These are phyloP conservation scores for Amphilophus citrinellus DNA, from an alignment of 2,113 vertebrate species.

Conservation along the genomic window DNA sequence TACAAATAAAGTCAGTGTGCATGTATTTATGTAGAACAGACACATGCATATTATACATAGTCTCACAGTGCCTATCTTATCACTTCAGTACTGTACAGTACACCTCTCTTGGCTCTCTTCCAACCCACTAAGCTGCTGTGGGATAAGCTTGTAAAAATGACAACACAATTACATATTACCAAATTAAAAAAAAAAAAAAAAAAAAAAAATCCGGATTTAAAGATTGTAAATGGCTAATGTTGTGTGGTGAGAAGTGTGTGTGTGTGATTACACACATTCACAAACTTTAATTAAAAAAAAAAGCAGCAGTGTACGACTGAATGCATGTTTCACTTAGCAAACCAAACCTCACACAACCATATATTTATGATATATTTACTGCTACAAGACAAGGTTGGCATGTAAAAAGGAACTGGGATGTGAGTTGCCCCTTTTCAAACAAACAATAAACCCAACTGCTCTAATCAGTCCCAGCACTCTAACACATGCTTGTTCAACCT, in stretches of 20 bases:
- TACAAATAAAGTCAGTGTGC: neutral
- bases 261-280: neutral
- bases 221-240: slow-evolving; percentile 39
- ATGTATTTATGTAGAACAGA: neutral
- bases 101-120: slow-evolving; percentile 52
- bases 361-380: slow-evolving; percentile 49
- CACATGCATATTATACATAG: neutral
- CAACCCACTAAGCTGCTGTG: slow-evolving; percentile 50
- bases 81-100: neutral
- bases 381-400: slow-evolving; percentile 44
- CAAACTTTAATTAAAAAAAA: slow-evolving; percentile 29
- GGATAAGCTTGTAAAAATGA: slow-evolving; percentile 56
- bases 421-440: slow-evolving; percentile 66
- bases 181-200: slow-evolving; percentile 24
- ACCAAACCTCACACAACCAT: slow-evolving; percentile 24
- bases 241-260: neutral
- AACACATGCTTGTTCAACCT: slow-evolving; percentile 53
- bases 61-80: neutral
- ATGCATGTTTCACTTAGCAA: slow-evolving; percentile 41
- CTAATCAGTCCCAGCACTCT: slow-evolving; percentile 66
- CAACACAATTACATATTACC: slow-evolving; percentile 55
- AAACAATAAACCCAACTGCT: slow-evolving; percentile 59
- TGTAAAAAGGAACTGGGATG: slow-evolving; percentile 59
- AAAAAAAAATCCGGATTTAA: slow-evolving; percentile 33
- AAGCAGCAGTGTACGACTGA: neutral